Evolutionary conservation across 2,888 invertebrate genomes (phyloP), one percentile per base, ranked within the genome.

Genomic region (Netelia fuscicornis): DNA sequence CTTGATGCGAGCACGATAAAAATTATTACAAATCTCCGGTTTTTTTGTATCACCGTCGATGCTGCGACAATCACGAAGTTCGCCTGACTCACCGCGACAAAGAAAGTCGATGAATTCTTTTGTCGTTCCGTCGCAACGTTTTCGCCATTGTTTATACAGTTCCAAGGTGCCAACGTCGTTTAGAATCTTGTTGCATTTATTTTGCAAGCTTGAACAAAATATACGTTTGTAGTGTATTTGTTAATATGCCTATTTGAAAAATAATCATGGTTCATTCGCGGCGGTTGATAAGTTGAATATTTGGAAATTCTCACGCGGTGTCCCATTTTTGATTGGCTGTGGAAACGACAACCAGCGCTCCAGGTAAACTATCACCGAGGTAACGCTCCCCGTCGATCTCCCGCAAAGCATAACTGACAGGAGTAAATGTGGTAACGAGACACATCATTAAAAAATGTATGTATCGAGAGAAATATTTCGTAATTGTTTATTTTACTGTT

Each of bases 241-340:
- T 80, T 37, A n/a, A 52, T 62, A 20, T 23, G 0, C 2, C 2
- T n/a, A 72, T 5, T 13, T 52, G 20, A 48, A 13, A 42, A 5
- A 62, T 76, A 60, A 25, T 44, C 17, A 56, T 2, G 17, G 1
- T 56, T 9, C 20, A 56, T 20, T 56, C 56, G 6, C 6, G 5
- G 8, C 5, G 2, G 20, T 56, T 5, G n/a, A 56, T 56, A 17
- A 20, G 0, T 58, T 58, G 0, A 23, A 20, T 23, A 58, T 56
- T 56, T 20, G 20, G 2, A 13, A 20, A 17, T 20, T 83, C 85
- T 85, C 81, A 93, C 93, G 88, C 88, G 37, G 85, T 48, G 25
- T 84, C 89, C 93, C 93, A 93, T 17, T 87, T 81, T 6, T 85
- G 90, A 84, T 93, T 91, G 2, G 87, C 89, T 0, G 89, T 90